phyloP scores from a whole-genome alignment of 2,888 invertebrate species.

The Branchipolynoe longqiensis region DNA sequence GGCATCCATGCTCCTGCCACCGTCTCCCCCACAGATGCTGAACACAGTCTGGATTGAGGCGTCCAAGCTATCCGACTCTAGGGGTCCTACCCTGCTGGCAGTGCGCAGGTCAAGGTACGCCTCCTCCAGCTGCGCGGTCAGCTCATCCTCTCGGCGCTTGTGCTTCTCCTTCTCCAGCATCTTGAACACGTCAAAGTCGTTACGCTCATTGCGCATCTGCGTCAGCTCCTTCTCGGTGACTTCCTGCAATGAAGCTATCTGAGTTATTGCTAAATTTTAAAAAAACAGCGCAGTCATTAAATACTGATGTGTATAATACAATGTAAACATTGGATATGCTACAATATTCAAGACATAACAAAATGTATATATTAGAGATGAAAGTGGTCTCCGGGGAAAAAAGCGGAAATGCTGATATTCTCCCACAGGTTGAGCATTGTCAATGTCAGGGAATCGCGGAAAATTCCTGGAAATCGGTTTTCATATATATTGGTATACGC shows the following conservation, averaged over 20 bases:
- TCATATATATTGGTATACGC: too few relatives aligned
- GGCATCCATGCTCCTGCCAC: constrained; percentile 10
- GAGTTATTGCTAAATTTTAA: not conserved
- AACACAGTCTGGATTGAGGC: not conserved
- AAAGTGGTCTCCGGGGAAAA: too few relatives aligned
- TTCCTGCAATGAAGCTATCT: not conserved
- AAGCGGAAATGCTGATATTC: too few relatives aligned
- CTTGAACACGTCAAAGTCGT: constrained; percentile 32
- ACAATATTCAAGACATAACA: too few relatives aligned
- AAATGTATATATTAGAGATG: too few relatives aligned
- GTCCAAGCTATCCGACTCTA: constrained; percentile 30
- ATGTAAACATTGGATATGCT: too few relatives aligned
- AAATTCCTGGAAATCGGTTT: too few relatives aligned
- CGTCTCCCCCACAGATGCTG: not conserved
- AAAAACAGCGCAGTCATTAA: not conserved
- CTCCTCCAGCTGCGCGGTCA: constrained; percentile 34
- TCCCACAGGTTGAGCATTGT: too few relatives aligned
- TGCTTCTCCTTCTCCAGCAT: constrained; percentile 28
- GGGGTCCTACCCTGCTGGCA: too few relatives aligned
- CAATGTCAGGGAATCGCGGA: too few relatives aligned
- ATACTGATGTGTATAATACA: too few relatives aligned
- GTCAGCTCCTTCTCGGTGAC: not conserved
- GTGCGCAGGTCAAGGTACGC: constrained; percentile 45
- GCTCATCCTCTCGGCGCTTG: constrained; percentile 12
- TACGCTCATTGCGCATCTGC: not conserved